These are phyloP conservation scores for Chrysomela aeneicollis DNA, from an alignment of 2,888 invertebrate species.

Conservation along the genomic window DNA sequence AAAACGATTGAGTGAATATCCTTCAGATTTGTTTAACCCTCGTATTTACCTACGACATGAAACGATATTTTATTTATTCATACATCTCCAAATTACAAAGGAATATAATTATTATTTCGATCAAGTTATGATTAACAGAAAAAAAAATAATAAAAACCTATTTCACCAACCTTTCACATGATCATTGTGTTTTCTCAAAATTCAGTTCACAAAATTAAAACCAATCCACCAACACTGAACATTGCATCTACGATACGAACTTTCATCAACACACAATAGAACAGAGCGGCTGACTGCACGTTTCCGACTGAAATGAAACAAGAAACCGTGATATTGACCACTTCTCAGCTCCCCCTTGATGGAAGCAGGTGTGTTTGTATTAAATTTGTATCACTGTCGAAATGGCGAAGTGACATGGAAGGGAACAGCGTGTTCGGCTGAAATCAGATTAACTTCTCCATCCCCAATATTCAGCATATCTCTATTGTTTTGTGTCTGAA, in stretches of 20 bases:
- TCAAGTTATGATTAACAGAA: no score
- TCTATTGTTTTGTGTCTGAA: no score
- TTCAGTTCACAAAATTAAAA: neutral
- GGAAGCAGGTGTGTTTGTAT: constrained; percentile 52
- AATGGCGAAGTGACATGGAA: constrained; percentile 21
- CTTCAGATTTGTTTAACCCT: no score
- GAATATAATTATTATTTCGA: no score
- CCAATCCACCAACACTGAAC: neutral
- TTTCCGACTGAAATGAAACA: constrained; percentile 16
- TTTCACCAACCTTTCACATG: neutral
- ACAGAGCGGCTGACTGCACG: neutral
- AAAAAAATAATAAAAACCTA: no score
- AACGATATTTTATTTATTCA: no score
- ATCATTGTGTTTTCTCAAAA: neutral
- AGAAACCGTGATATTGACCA: constrained; percentile 51
- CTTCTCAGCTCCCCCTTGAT: constrained; percentile 51
- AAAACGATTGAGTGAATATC: no score
- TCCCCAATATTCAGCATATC: no score
- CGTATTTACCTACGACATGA: no score
- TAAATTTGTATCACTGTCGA: constrained; percentile 34
- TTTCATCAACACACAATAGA: neutral
- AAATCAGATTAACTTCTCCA: neutral
- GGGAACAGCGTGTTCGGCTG: neutral
- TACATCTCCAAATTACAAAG: no score
- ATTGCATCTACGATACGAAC: neutral